Base-by-base conservation (phyloP, 2,113 vertebrate species). In the Crocuta crocuta region DNA sequence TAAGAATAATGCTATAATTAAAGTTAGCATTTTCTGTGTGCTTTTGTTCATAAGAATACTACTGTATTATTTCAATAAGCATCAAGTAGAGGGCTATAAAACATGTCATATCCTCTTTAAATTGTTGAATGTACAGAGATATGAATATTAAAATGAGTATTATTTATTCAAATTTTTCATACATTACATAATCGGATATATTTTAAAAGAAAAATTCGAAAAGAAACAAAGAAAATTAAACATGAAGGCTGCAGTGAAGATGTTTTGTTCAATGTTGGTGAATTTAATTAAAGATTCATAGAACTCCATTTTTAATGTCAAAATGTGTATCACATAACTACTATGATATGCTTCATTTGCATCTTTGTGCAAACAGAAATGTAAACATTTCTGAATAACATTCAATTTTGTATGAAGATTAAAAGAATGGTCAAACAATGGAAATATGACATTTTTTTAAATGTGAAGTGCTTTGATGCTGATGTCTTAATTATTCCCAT, bases 211-310 rank as follows among this genome's bases (percentile, higher is more conserved):
- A 21, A 65, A 93, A 58, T 15, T 8, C 55, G 1, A 33, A 88
- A 80, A 76, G n/a, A 70, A 58, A 84, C 24, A 63, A 58, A 66
- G 10, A 70, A 93, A 81, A 61, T 87, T 10, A 2, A 82, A 43
- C 15, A 80, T 35, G 24, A 78, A 95, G 82, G 5, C 6, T 79
- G 24, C 9, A 66, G 31, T 66, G 45, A 89, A 85, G 26, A 61
- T 74, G 2, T 39, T 93, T 85, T 96, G 4, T 95, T 94, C 71
- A 61, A 35, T 89, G 10, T 39, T 70, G 35, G 55, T 76, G 23
- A 61, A 5, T 78, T 71, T 89, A 95, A 93, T 88, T 76, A 81
- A 85, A 66, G 55, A 92, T 86, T 89, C 28, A 58, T 10, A 33
- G 15, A 58, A 5, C 7, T 73, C 21, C 6, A 15, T 53, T 61